A percentile compares a stretch with the other conserved stretches of the same genome.
These are phyloP conservation scores for Cephus runcator DNA, from an alignment of 2,888 invertebrate species.

Conservation along the genomic window DNA sequence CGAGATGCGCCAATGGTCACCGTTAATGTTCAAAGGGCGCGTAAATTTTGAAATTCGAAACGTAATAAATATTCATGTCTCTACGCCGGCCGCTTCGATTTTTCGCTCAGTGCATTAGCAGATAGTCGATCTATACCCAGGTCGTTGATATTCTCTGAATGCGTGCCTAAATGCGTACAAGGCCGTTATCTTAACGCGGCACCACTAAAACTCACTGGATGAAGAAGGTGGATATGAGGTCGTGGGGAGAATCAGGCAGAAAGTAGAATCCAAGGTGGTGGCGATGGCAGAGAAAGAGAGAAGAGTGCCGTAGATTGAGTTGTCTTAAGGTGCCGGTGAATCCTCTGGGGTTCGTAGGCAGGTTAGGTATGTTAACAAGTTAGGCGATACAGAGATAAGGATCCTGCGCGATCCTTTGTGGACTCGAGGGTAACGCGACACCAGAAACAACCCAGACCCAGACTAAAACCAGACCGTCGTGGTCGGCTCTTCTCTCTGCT, in stretches of 20 bases:
- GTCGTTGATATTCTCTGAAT: conserved; percentile 35
- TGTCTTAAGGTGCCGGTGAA: conserved; percentile 46
- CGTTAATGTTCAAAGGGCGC: background rate
- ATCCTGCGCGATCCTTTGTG: conserved; percentile 61
- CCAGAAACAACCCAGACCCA: conserved; percentile 51
- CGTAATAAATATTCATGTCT: conserved; percentile 46
- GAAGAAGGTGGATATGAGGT: conserved; percentile 15
- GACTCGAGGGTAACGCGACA: conserved; percentile 60
- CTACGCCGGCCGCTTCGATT: conserved; percentile 28
- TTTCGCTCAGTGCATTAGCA: conserved; percentile 49
- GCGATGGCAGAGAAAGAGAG: conserved; percentile 10
- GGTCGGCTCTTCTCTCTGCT: conserved; percentile 11
- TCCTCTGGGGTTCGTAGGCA: conserved; percentile 45
- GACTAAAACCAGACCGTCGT: conserved; percentile 45
- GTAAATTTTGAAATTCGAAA: background rate
- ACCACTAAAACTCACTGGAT: conserved; percentile 29
- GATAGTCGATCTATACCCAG: conserved; percentile 38
- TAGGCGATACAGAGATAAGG: conserved; percentile 63
- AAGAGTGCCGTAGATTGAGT: conserved; percentile 43
- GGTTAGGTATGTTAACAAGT: conserved; percentile 64
- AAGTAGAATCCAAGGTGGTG: conserved; percentile 2
- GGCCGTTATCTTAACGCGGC: conserved; percentile 51
- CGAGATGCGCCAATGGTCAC: background rate
- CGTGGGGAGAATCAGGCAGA: conserved; percentile 10
- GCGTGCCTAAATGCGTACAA: conserved; percentile 45